Percentiles rank a stretch among this genome's conserved stretches.
phyloP scores from a whole-genome alignment of 2,888 invertebrate species.

The Papilio elwesi region DNA sequence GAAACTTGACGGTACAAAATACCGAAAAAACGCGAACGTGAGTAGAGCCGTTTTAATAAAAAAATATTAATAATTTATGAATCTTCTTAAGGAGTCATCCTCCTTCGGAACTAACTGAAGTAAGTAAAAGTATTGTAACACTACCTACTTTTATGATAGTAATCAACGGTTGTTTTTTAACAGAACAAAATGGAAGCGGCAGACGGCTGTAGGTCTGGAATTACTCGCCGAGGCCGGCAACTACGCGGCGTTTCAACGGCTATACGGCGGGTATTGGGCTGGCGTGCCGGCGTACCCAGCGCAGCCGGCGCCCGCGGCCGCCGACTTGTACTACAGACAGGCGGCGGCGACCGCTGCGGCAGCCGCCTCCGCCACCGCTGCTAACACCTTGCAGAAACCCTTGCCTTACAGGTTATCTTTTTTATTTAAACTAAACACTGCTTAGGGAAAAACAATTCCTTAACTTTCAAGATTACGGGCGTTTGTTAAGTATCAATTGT shows the following conservation, averaged over 20 bases:
- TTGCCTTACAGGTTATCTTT: constrained; percentile 87
- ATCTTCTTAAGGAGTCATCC: too few relatives aligned
- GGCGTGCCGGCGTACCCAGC: constrained; percentile 88
- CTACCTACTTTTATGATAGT: too few relatives aligned
- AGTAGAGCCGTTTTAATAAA: too few relatives aligned
- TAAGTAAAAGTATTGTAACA: too few relatives aligned
- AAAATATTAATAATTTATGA: too few relatives aligned
- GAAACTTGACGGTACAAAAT: too few relatives aligned
- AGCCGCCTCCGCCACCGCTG: constrained; percentile 82
- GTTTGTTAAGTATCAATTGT: too few relatives aligned
- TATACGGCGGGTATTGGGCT: constrained; percentile 92
- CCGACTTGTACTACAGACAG: constrained; percentile 92
- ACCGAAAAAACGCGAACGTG: too few relatives aligned
- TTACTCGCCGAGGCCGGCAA: constrained; percentile 98
- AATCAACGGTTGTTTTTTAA: constrained; percentile 32
- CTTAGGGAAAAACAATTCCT: too few relatives aligned
- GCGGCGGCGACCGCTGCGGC: constrained; percentile 90
- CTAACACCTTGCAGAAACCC: constrained; percentile 93
- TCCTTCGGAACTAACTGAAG: too few relatives aligned
- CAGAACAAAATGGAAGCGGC: constrained; percentile 99
- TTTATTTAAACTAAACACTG: background rate
- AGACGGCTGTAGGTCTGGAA: constrained; percentile 98
- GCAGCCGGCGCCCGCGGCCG: constrained; percentile 87
- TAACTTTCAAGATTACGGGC: too few relatives aligned
- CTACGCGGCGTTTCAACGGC: constrained; percentile 98